Evolutionary conservation across 2,797 vertebrate genomes (phyloP).

Genomic region (Hafferia zeledoni): DNA sequence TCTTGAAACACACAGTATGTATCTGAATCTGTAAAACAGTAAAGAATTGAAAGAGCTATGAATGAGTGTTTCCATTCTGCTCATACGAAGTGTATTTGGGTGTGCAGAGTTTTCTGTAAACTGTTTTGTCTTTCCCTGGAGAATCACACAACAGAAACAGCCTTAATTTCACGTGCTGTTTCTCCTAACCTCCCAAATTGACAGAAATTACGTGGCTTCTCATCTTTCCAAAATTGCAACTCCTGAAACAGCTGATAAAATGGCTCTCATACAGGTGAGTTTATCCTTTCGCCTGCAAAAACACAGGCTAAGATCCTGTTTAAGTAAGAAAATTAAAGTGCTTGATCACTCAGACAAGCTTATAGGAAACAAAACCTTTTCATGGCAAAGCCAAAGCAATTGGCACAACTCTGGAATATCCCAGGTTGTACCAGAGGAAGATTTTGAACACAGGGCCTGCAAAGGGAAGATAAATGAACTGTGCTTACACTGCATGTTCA

Average conservation of each 20-base stretch:
- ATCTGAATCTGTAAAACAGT: slow-evolving; percentile 77
- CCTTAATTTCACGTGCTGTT: background rate
- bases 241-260: background rate
- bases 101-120: background rate
- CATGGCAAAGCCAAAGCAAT: background rate
- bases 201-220: background rate
- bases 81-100: background rate
- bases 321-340: background rate
- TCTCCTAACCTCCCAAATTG: background rate
- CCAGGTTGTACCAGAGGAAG: background rate
- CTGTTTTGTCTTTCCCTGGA: background rate
- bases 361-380: background rate
- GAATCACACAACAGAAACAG: background rate
- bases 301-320: background rate
- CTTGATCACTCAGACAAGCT: background rate
- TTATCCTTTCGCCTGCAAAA: background rate
- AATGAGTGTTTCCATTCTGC: background rate
- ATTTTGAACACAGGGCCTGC: background rate
- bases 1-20: slow-evolving; percentile 84
- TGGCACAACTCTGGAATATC: background rate
- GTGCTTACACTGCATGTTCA: background rate
- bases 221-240: background rate
- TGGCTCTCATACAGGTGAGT: background rate
- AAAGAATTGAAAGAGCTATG: background rate
- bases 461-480: background rate